Conservation (phyloP, 2,797 vertebrate species). For the Lacerta bilineata region DNA sequence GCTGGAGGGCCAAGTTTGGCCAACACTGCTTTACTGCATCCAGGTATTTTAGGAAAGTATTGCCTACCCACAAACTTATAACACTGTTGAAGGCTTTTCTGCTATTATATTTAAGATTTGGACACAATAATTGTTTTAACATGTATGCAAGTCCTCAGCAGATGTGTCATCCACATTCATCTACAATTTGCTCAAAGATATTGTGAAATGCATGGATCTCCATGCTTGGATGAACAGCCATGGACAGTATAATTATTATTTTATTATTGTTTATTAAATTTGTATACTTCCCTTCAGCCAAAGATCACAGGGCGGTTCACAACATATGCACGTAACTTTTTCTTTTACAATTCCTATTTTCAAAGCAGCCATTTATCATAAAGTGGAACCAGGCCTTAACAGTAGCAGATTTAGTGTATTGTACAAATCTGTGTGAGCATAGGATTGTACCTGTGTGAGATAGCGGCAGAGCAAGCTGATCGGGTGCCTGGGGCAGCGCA, state of each 20-base stretch:
- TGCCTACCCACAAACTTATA: too few species aligned
- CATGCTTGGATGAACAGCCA: not conserved
- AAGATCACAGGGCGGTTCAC: too few species aligned
- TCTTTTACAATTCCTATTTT: too few species aligned
- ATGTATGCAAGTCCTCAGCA: not conserved
- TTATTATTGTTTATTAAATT: too few species aligned
- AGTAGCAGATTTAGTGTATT: not conserved
- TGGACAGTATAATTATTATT: not conserved
- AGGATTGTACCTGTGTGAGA: not conserved
- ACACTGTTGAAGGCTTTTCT: not conserved
- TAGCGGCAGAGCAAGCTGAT: too few species aligned
- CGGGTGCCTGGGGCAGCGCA: too few species aligned
- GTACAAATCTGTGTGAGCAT: not conserved
- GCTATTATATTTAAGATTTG: not conserved
- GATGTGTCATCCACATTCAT: not conserved
- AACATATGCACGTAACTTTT: too few species aligned
- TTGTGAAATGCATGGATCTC: not conserved
- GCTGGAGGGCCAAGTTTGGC: too few species aligned
- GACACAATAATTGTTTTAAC: not conserved
- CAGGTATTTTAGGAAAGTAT: too few species aligned
- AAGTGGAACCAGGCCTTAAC: not conserved
- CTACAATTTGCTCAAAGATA: not conserved
- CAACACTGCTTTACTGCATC: too few species aligned
- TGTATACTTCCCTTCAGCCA: too few species aligned
- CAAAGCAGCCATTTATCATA: too few species aligned